A percentile compares a stretch with the other conserved stretches of the same genome.
These are phyloP conservation scores for Mormyrus iriodes DNA, from an alignment of 2,113 vertebrate genomes.

Conservation along the genomic window DNA sequence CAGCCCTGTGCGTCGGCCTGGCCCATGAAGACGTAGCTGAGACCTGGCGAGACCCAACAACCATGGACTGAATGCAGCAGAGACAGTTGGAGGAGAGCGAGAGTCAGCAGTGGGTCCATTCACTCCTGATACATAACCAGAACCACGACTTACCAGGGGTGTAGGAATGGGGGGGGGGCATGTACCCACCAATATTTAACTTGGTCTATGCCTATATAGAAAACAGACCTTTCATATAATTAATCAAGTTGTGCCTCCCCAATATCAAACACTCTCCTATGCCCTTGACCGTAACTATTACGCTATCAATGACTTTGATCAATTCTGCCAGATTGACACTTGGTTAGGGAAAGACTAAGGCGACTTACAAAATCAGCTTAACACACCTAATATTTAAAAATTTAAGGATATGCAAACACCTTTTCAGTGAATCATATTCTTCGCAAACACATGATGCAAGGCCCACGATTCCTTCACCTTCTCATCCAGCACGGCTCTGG, in stretches of 20 bases:
- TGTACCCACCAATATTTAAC: neutral
- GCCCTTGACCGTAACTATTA: neutral
- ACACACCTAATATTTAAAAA: neutral
- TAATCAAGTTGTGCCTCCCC: neutral
- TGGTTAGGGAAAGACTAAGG: neutral
- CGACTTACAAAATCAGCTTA: neutral
- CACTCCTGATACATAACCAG: neutral
- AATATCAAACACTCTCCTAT: neutral
- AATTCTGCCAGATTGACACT: neutral
- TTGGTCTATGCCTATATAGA: neutral
- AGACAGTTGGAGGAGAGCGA: slow-evolving; percentile 62
- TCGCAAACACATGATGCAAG: neutral
- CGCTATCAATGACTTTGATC: neutral
- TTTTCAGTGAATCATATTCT: neutral
- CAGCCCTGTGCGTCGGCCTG: slow-evolving; percentile 82
- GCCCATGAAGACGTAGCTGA: slow-evolving; percentile 98
- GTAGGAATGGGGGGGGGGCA: neutral
- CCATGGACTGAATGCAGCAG: slow-evolving; percentile 33
- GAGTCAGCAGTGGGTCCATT: slow-evolving; percentile 41
- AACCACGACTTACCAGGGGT: neutral
- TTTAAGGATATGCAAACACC: neutral
- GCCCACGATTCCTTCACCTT: neutral
- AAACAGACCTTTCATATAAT: neutral
- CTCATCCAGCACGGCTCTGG: neutral
- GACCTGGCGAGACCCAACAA: slow-evolving; percentile 73